Evolutionary conservation across 2,888 invertebrate genomes (phyloP).

Genomic region (Corbicula japonica): DNA sequence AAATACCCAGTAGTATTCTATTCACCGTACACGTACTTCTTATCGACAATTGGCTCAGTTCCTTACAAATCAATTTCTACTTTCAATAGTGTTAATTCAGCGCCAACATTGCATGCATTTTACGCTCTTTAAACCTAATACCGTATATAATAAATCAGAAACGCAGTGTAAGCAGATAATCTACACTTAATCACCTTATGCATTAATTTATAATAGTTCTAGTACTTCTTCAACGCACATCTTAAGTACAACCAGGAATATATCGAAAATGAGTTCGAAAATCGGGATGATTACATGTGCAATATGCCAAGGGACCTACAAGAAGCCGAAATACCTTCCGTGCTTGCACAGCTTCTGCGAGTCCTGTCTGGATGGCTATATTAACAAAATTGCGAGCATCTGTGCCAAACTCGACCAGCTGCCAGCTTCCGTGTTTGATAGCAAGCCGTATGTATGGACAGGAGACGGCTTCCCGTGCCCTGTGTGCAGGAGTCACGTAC

Average conservation of each 20-base stretch:
- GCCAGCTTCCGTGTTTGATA: constrained; percentile 65
- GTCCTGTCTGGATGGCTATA: constrained; percentile 58
- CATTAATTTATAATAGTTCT: too few relatives aligned
- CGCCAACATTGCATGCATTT: constrained; percentile 28
- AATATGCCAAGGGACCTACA: constrained; percentile 58
- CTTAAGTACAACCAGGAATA: too few relatives aligned
- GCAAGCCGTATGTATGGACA: constrained; percentile 64
- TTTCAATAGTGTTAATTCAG: constrained; percentile 35
- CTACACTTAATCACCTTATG: constrained; percentile 21
- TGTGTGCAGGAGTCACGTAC: constrained; percentile 59
- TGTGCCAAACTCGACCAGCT: constrained; percentile 55
- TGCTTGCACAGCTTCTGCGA: constrained; percentile 67
- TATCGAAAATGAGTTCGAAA: constrained; percentile 40
- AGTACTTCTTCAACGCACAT: too few relatives aligned
- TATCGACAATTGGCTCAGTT: constrained; percentile 16
- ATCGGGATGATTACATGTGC: constrained; percentile 58
- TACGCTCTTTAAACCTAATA: constrained; percentile 21
- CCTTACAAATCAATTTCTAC: constrained; percentile 25
- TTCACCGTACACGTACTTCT: constrained; percentile 14
- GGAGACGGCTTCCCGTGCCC: constrained; percentile 67
- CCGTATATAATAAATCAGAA: constrained; percentile 14
- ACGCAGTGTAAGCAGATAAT: constrained; percentile 11
- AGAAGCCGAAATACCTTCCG: constrained; percentile 63
- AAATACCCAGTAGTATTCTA: constrained; percentile 9
- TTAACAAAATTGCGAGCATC: constrained; percentile 54